These are phyloP conservation scores for Slavum lentiscoides DNA, from an alignment of 2,888 invertebrate species.

Conservation along the genomic window DNA sequence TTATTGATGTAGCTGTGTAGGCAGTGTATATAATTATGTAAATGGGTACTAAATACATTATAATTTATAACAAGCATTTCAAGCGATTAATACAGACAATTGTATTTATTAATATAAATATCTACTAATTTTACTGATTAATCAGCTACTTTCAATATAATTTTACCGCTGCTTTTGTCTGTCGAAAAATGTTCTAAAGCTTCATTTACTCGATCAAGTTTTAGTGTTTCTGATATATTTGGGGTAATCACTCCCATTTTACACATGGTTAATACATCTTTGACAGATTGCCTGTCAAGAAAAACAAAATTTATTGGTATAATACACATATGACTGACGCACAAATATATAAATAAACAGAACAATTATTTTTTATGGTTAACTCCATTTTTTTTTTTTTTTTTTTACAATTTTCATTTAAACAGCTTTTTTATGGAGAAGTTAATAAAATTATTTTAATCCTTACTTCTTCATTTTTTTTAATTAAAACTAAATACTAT, in stretches of 20 bases:
- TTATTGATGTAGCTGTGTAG: not conserved
- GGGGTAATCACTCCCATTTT: conserved; percentile 68
- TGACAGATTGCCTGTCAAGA: conserved; percentile 62
- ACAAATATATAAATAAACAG: too few relatives aligned
- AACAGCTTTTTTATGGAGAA: too few relatives aligned
- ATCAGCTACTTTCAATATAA: conserved; percentile 61
- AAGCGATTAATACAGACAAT: not conserved
- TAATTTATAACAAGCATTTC: not conserved
- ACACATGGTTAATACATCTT: conserved; percentile 67
- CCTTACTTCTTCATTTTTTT: too few relatives aligned
- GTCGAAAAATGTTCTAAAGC: conserved; percentile 66
- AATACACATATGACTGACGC: too few relatives aligned
- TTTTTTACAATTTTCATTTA: too few relatives aligned
- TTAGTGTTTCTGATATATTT: conserved; percentile 64
- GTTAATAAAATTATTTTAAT: too few relatives aligned
- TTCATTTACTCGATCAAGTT: conserved; percentile 66
- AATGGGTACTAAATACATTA: not conserved
- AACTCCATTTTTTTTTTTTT: too few relatives aligned
- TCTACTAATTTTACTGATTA: conserved; percentile 12
- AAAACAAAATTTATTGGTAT: too few relatives aligned
- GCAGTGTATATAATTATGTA: too few relatives aligned
- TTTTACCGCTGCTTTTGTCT: conserved; percentile 68
- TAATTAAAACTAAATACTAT: too few relatives aligned
- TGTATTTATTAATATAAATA: not conserved
- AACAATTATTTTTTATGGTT: too few relatives aligned